Evolutionary conservation across 2,797 vertebrate genomes (phyloP).

Genomic region (Crax fasciolata): DNA sequence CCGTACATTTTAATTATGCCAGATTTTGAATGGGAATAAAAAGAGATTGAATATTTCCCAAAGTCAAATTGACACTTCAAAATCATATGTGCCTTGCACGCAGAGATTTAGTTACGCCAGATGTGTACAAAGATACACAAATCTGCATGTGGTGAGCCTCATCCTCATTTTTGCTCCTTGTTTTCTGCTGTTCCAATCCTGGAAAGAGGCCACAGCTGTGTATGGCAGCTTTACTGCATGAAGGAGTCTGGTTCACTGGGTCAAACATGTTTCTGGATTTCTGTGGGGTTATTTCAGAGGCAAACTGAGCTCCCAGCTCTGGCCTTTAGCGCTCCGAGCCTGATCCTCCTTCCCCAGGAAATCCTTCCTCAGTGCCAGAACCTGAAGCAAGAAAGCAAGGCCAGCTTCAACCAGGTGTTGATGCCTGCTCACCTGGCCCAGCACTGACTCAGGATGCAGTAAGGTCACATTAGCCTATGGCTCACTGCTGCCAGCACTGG

Average conservation of each 20-base stretch:
- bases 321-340: background rate
- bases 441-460: background rate
- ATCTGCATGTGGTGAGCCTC: background rate
- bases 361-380: background rate
- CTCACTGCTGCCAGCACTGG: fast-evolving
- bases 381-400: background rate
- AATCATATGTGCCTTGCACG: background rate
- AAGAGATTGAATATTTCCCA: conserved; percentile 62
- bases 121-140: background rate
- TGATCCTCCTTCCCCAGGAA: background rate
- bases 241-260: background rate
- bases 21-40: conserved; percentile 72
- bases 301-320: fast-evolving
- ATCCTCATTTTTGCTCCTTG: background rate
- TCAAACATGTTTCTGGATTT: background rate
- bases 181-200: background rate
- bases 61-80: conserved; percentile 64
- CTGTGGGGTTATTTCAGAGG: background rate
- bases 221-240: background rate
- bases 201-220: background rate
- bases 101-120: background rate
- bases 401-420: background rate
- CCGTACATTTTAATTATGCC: conserved; percentile 78
- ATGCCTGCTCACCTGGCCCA: background rate
- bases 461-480: background rate